Conservation (phyloP, 2,888 invertebrate species). For the Acleris holmiana region DNA sequence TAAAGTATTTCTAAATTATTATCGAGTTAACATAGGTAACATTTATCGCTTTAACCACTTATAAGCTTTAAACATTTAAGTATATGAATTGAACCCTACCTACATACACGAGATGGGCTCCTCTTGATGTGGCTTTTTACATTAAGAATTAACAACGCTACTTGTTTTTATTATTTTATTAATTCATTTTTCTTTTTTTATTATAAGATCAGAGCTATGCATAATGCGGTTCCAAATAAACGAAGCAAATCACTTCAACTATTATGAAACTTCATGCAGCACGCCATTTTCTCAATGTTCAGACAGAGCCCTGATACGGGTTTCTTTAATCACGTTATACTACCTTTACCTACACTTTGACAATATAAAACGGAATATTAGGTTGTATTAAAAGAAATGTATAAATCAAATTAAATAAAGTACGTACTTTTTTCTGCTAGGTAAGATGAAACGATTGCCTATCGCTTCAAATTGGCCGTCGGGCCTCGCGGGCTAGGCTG, state of each 20-base stretch:
- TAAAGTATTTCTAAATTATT: conserved; percentile 8
- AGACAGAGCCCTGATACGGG: conserved; percentile 29
- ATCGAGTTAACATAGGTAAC: not conserved
- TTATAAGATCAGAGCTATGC: not conserved
- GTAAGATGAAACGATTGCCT: conserved; percentile 20
- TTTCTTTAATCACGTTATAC: conserved; percentile 29
- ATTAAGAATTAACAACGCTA: not conserved
- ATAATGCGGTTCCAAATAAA: conserved; percentile 20
- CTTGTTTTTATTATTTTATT: not conserved
- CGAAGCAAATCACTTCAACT: conserved; percentile 31
- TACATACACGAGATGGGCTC: conserved; percentile 6
- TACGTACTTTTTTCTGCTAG: conserved; percentile 16
- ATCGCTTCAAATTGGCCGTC: conserved; percentile 30
- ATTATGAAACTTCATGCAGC: conserved; percentile 29
- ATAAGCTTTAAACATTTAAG: conserved; percentile 15
- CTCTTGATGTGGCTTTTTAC: conserved; percentile 1
- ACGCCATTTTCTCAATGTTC: conserved; percentile 30
- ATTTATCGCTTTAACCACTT: conserved; percentile 23
- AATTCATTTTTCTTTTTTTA: not conserved
- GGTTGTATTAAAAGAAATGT: conserved; percentile 6
- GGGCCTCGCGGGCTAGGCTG: conserved; percentile 48
- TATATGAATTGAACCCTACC: conserved; percentile 7
- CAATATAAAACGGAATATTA: conserved; percentile 8
- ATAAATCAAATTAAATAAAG: conserved; percentile 3
- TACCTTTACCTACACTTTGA: conserved; percentile 10